phyloP scores from a whole-genome alignment of 2,888 invertebrate species.

The Busseola fusca region DNA sequence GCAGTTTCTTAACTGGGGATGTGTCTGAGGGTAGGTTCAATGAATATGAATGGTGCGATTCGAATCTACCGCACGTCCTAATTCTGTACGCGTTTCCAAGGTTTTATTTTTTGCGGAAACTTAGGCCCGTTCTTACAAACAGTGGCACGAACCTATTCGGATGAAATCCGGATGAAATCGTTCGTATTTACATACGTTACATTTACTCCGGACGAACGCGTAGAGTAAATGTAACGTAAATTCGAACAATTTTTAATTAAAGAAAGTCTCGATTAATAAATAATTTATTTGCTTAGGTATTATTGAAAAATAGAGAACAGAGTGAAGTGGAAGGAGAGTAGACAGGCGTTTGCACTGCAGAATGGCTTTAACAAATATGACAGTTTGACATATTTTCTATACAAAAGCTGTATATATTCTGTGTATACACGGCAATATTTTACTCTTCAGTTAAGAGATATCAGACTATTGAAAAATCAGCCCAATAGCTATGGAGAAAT shows the following conservation, averaged over 20 bases:
- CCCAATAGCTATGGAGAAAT: no score
- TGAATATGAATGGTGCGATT: slow-evolving; percentile 33
- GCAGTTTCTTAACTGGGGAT: background rate
- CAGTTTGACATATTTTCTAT: no score
- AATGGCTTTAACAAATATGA: no score
- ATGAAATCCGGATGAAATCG: background rate
- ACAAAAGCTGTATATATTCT: no score
- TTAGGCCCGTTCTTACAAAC: background rate
- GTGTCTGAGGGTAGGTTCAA: slow-evolving; percentile 7
- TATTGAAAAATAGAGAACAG: background rate
- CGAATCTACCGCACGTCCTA: background rate
- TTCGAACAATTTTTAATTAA: background rate
- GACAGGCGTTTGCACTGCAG: background rate
- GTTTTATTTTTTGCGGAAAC: background rate
- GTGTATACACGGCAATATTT: no score
- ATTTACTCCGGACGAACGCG: background rate
- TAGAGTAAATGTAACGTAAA: background rate
- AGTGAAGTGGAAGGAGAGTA: background rate
- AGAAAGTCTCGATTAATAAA: no score
- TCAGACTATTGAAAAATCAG: no score
- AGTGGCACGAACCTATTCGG: background rate
- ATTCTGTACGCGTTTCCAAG: slow-evolving; percentile 1
- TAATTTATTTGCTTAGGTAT: background rate
- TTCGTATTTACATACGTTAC: background rate
- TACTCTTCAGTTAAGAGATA: no score